Base-by-base conservation (phyloP, 1,140 invertebrate genomes). In the Globodera ellingtonae region DNA sequence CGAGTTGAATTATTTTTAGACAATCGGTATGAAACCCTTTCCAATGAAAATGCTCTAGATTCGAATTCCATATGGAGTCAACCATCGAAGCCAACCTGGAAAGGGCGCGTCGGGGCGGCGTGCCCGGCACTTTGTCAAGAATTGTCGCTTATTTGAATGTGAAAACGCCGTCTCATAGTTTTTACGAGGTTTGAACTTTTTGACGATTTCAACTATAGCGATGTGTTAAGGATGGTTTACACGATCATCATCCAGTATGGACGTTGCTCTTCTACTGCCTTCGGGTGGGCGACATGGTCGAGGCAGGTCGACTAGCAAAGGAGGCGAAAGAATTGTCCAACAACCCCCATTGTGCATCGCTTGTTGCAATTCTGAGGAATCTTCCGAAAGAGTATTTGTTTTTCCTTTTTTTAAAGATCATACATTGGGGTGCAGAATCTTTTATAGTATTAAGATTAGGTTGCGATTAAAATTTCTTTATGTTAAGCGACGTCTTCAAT, bases 121-220 rank as follows among this genome's bases (percentile, higher is more conserved):
- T 86, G 13, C 84, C 84, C 18, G 84, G 84, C 35, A 77, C 80
- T 5, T 21, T 83, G 56, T 79, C 83, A 13, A 62, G 86, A 13
- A 79, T 85, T 79, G 83, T 84, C 24, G 84, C 84, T 15, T 85
- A 86, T 74, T 71, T 85, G 48, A 85, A 85, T 24, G 85, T 85
- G 44, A 83, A 81, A 72, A 59, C 13, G 47, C 35, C 35, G 18
- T 15, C 50, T 10, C 62, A 59, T 21, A 52, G 62, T 50, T 6
- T 76, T 35, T 83, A 65, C 65, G 56, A 83, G 79, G 82, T 83
- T 44, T 13, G 35, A 47, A 56, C 8, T 7, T 44, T 4, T 75
- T 13, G 8, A 9, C 9, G 10, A 18, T 65, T 56, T 35, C 15
- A n/a, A n/a, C 10, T 46, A 7, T 47, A 13, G 83, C 50, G 4